Percentiles rank a stretch among this genome's conserved stretches.
Evolutionary conservation across 2,113 vertebrate genomes (phyloP).

Genomic region (Tinamus guttatus): DNA sequence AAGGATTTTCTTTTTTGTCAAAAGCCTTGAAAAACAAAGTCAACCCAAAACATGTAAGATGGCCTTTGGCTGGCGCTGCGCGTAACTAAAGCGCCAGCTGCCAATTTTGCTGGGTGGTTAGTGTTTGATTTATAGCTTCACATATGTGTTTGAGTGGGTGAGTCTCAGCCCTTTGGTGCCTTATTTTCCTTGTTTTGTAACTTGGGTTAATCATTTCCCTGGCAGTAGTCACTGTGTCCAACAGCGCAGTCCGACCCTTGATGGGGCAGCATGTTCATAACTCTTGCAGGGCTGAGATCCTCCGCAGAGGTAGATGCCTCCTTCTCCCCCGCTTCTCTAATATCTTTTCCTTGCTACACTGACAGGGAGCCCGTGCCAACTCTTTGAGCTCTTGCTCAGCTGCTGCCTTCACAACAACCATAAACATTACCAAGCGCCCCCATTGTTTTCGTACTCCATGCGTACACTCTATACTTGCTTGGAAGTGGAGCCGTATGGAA

Average conservation of each 20-base stretch:
- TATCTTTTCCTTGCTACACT: slow-evolving; percentile 60
- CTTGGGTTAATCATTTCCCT: slow-evolving; percentile 28
- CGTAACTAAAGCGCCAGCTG: slow-evolving; percentile 23
- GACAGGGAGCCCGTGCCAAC: slow-evolving; percentile 34
- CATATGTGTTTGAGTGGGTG: slow-evolving; percentile 66
- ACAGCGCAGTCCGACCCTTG: neutral
- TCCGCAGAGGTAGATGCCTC: neutral
- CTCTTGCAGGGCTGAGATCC: slow-evolving; percentile 9
- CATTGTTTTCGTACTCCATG: slow-evolving; percentile 60
- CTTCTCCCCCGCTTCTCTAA: neutral
- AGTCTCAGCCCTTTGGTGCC: slow-evolving; percentile 53
- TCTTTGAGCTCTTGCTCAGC: slow-evolving; percentile 58
- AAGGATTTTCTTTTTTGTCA: slow-evolving; percentile 46
- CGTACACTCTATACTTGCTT: slow-evolving; percentile 40
- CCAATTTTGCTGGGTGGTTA: slow-evolving; percentile 69
- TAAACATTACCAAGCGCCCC: slow-evolving; percentile 65
- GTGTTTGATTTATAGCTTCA: slow-evolving; percentile 74
- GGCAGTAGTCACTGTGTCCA: neutral
- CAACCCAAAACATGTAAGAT: slow-evolving; percentile 28
- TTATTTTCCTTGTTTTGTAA: slow-evolving; percentile 64
- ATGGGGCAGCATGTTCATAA: neutral
- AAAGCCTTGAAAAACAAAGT: slow-evolving; percentile 55
- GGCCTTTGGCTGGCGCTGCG: slow-evolving; percentile 48
- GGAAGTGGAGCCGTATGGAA: slow-evolving; percentile 61
- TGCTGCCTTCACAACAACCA: slow-evolving; percentile 53